A percentile compares a stretch with the other conserved stretches of the same genome.
Evolutionary conservation across 2,113 vertebrate species (phyloP).

Genomic region (Delphinapterus leucas): DNA sequence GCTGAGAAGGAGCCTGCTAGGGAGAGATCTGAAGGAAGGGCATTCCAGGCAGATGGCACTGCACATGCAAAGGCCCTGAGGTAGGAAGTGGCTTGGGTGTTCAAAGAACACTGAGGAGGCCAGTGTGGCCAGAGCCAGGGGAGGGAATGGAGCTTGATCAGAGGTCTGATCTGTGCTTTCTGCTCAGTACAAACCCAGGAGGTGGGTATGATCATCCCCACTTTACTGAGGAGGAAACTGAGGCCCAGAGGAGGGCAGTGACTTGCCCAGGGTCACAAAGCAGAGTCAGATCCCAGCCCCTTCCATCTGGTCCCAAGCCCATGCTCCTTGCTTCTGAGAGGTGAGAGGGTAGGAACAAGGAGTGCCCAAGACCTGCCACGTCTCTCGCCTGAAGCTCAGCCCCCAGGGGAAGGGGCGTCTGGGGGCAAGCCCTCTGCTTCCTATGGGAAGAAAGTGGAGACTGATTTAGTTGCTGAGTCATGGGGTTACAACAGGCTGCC

Average conservation of each 20-base stretch:
- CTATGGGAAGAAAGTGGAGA: not conserved
- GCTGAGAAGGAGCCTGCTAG: not conserved
- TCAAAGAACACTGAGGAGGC: not conserved
- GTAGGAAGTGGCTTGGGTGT: not conserved
- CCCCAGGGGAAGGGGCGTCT: not conserved
- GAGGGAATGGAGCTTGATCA: slow-evolving; percentile 38
- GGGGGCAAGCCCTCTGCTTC: not conserved
- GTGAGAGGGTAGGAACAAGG: not conserved
- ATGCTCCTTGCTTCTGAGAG: accelerated
- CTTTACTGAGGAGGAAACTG: not conserved
- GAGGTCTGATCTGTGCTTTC: slow-evolving; percentile 43
- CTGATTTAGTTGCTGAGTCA: slow-evolving; percentile 52
- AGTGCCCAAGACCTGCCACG: too few species aligned
- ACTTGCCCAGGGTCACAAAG: not conserved
- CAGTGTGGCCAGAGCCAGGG: slow-evolving; percentile 20
- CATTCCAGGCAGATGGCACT: not conserved
- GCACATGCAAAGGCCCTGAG: not conserved
- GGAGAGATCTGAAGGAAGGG: not conserved
- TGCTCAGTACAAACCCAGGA: not conserved
- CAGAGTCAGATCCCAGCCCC: not conserved
- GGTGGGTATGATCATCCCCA: too few species aligned
- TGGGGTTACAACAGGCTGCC: not conserved
- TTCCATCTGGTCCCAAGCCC: not conserved
- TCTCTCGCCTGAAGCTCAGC: accelerated
- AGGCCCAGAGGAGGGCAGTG: not conserved